Evolutionary conservation across 2,113 vertebrate genomes (phyloP).

Genomic region (Xenus cinereus): DNA sequence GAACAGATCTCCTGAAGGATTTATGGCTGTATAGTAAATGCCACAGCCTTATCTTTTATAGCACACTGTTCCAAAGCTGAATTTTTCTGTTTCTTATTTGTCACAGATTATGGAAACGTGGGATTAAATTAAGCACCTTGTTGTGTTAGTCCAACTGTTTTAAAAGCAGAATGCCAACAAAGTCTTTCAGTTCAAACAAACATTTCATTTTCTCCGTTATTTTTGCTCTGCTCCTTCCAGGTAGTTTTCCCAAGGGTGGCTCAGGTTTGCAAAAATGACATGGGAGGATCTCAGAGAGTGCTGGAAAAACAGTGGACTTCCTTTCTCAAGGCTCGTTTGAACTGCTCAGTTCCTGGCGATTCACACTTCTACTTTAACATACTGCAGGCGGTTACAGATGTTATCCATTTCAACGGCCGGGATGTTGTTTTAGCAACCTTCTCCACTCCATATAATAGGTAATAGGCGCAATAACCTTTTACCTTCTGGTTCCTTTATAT

Average conservation of each 20-base stretch:
- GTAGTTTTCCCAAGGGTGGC: constrained; percentile 96
- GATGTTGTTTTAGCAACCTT: constrained; percentile 96
- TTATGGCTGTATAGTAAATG: constrained; percentile 75
- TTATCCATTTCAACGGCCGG: constrained; percentile 89
- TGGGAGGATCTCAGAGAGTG: constrained; percentile 94
- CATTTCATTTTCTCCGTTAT: not conserved
- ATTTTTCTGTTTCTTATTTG: constrained; percentile 50
- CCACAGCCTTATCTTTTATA: constrained; percentile 76
- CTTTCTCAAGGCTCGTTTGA: constrained; percentile 94
- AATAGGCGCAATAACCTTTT: constrained; percentile 25
- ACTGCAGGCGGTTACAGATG: constrained; percentile 93
- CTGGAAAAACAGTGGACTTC: constrained; percentile 99
- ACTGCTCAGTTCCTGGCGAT: constrained; percentile 97
- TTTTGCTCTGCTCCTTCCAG: constrained; percentile 67
- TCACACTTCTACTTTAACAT: constrained; percentile 99
- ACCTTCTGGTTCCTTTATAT: not conserved
- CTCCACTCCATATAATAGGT: constrained; percentile 99
- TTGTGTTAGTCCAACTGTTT: constrained; percentile 20
- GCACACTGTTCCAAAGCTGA: constrained; percentile 61
- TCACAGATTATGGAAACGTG: constrained; percentile 67
- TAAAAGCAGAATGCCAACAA: not conserved
- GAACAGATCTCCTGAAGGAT: constrained; percentile 77
- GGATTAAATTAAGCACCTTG: constrained; percentile 64
- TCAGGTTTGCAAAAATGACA: constrained; percentile 95
- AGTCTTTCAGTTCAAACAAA: not conserved